These are phyloP conservation scores for Irena cyanogastra DNA, from an alignment of 2,113 vertebrate genomes.

Conservation along the genomic window DNA sequence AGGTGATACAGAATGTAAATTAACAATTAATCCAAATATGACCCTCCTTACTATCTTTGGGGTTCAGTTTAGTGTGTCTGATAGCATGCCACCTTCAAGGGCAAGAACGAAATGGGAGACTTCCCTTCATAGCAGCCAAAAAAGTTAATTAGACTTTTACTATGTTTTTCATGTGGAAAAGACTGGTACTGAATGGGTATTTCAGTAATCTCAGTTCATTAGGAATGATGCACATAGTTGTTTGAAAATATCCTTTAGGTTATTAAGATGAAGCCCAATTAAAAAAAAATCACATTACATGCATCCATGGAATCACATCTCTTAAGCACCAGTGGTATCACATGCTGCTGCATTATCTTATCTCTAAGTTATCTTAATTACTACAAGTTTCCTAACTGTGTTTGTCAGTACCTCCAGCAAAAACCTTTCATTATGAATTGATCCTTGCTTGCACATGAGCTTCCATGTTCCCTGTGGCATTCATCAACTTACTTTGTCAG, in stretches of 20 bases:
- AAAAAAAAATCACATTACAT: not conserved
- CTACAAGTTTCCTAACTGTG: not conserved
- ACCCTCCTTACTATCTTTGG: not conserved
- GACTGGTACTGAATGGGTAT: not conserved
- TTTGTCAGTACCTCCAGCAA: constrained; percentile 1
- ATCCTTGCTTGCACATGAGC: not conserved
- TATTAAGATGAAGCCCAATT: not conserved
- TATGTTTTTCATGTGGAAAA: not conserved
- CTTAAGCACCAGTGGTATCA: not conserved
- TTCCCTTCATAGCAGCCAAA: not conserved
- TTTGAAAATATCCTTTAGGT: not conserved
- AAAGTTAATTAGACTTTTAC: not conserved
- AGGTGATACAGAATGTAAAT: not conserved
- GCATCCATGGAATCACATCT: not conserved
- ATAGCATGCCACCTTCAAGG: not conserved
- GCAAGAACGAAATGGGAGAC: not conserved
- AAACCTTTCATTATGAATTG: not conserved
- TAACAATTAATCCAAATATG: not conserved
- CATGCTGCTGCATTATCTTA: not conserved
- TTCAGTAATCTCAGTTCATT: not conserved
- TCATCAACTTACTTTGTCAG: not conserved
- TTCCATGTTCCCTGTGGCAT: not conserved
- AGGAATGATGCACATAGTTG: not conserved
- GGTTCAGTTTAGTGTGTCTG: not conserved
- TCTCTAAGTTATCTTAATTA: not conserved